These are phyloP conservation scores for Coelopa frigida DNA, from an alignment of 1,140 invertebrate species.

Conservation along the genomic window DNA sequence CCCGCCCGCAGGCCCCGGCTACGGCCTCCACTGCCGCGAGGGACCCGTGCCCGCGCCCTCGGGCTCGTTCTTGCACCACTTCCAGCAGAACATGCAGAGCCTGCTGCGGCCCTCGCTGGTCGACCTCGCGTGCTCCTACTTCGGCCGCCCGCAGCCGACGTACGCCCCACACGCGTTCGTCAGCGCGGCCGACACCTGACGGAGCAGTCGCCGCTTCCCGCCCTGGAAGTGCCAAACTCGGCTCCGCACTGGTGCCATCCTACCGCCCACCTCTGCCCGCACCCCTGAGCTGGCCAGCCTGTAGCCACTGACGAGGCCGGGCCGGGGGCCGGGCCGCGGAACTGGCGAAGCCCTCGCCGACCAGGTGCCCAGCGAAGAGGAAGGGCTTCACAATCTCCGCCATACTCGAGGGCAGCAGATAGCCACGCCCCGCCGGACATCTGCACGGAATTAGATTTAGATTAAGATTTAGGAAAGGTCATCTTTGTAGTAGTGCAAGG, in stretches of 20 bases:
- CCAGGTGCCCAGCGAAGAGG: slow-evolving; percentile 17
- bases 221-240: background rate
- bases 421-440: too few relatives aligned
- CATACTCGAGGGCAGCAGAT: slow-evolving; percentile 34
- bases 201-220: background rate
- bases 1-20: slow-evolving; percentile 2
- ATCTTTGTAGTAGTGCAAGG: too few relatives aligned
- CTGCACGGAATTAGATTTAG: too few relatives aligned
- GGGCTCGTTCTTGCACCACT: slow-evolving; percentile 35
- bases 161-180: slow-evolving; percentile 11
- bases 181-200: background rate
- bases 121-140: slow-evolving; percentile 39
- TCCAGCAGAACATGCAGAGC: slow-evolving; percentile 41
- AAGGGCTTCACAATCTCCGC: slow-evolving; percentile 41
- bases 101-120: slow-evolving; percentile 36
- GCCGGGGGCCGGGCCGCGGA: too few relatives aligned
- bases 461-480: too few relatives aligned
- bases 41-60: slow-evolving; percentile 14
- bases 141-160: slow-evolving; percentile 25
- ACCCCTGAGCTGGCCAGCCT: too few relatives aligned
- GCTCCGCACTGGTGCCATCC: too few relatives aligned
- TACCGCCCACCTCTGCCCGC: too few relatives aligned
- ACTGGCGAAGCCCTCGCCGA: background rate
- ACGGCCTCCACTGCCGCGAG: slow-evolving; percentile 1
- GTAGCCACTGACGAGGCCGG: too few relatives aligned